phyloP scores from a whole-genome alignment of 2,797 vertebrate species.

The Labeo calbasu region DNA sequence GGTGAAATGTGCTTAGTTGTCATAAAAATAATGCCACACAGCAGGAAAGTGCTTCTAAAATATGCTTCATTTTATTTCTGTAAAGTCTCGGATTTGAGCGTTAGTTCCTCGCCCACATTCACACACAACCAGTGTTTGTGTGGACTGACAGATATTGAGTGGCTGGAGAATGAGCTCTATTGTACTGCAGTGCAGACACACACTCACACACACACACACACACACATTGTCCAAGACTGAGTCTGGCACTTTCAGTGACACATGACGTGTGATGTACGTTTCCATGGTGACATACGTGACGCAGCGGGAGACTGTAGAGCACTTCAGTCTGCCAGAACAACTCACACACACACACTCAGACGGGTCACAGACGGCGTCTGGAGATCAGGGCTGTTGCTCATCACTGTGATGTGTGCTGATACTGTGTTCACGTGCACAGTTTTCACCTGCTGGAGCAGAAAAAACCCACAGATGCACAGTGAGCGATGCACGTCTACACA shows the following conservation, averaged over 20 bases:
- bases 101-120: neutral
- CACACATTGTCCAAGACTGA: slow-evolving; percentile 7
- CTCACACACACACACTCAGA: neutral
- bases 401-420: neutral
- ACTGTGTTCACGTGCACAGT: neutral
- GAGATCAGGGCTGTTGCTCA: neutral
- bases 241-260: slow-evolving; percentile 10
- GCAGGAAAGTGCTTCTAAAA: neutral
- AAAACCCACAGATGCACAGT: neutral
- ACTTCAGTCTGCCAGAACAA: neutral
- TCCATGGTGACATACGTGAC: slow-evolving; percentile 19
- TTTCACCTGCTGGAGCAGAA: neutral
- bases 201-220: slow-evolving; percentile 12
- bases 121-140: slow-evolving; percentile 48
- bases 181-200: slow-evolving; percentile 41
- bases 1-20: neutral
- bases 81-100: neutral
- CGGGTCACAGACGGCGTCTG: neutral
- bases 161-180: slow-evolving; percentile 57
- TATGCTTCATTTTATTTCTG: neutral
- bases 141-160: slow-evolving; percentile 58
- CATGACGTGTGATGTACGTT: slow-evolving; percentile 27
- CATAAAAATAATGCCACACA: neutral
- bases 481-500: neutral
- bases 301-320: neutral